Evolutionary conservation across 64 coral and sea anemone species (phyloP).

Genomic region (Acropora yongei): DNA sequence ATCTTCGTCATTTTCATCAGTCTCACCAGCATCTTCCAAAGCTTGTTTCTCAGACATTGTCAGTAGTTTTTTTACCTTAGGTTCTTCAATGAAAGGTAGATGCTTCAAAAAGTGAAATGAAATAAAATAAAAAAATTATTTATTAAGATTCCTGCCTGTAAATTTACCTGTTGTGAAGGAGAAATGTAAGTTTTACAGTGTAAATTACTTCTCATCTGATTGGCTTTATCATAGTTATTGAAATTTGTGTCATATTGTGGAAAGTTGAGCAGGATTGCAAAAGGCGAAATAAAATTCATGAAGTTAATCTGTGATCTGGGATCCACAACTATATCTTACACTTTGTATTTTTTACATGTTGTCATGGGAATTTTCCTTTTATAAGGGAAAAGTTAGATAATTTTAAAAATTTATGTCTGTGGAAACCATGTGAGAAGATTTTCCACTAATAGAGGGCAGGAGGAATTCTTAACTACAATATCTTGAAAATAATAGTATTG

Average conservation of each 20-base stretch:
- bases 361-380: too few relatives aligned
- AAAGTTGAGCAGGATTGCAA: neutral
- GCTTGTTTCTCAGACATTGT: slow-evolving; percentile 22
- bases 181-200: too few relatives aligned
- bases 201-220: neutral
- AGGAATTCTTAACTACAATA: neutral
- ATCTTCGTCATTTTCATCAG: slow-evolving; percentile 35
- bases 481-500: neutral
- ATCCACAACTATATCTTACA: neutral
- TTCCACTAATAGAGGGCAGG: neutral
- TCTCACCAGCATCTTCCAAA: slow-evolving; percentile 26
- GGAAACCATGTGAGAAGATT: neutral
- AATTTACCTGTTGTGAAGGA: neutral
- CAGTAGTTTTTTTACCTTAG: neutral
- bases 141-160: neutral
- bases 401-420: neutral
- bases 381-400: too few relatives aligned
- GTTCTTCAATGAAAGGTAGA: slow-evolving; percentile 24
- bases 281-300: neutral
- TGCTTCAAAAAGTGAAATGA: neutral
- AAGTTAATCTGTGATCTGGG: slow-evolving; percentile 9
- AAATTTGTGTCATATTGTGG: neutral
- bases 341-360: neutral
- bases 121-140: neutral
- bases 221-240: neutral